Conservation (phyloP, 1,140 invertebrate species). For the Theocolax elegans region DNA sequence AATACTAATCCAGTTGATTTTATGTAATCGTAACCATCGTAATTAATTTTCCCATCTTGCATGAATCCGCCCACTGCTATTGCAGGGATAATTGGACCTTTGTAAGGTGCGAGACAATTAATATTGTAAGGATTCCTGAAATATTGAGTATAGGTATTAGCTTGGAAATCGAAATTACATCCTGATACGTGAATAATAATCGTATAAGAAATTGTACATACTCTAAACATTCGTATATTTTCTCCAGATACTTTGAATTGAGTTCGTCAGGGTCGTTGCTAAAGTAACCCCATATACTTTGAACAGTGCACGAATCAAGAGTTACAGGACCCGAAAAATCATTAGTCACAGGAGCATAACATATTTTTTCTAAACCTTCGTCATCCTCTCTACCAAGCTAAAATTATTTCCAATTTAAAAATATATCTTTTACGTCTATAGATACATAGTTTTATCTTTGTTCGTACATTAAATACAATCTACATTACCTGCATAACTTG, state of each 20-base stretch:
- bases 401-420: slow-evolving; percentile 33
- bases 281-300: slow-evolving; percentile 92
- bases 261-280: slow-evolving; percentile 76
- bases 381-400: slow-evolving; percentile 63
- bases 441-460: neutral
- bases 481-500: slow-evolving; percentile 74
- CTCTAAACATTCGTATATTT: slow-evolving; percentile 80
- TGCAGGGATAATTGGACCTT: slow-evolving; percentile 91
- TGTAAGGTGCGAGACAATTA: slow-evolving; percentile 86
- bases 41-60: slow-evolving; percentile 47
- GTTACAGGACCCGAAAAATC: slow-evolving; percentile 64
- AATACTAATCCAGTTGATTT: slow-evolving; percentile 88
- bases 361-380: slow-evolving; percentile 79
- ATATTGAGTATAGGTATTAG: neutral
- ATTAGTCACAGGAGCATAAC: slow-evolving; percentile 84
- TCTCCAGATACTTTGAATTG: slow-evolving; percentile 64
- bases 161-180: no score
- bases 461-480: neutral
- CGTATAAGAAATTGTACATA: slow-evolving; percentile 71
- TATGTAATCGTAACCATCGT: slow-evolving; percentile 77
- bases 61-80: slow-evolving; percentile 93
- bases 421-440: neutral
- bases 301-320: slow-evolving; percentile 82
- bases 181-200: slow-evolving; percentile 49
- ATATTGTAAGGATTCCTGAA: slow-evolving; percentile 77